Evolutionary conservation across 2,797 vertebrate genomes (phyloP).

Genomic region (Odontamblyopus lacepedii): DNA sequence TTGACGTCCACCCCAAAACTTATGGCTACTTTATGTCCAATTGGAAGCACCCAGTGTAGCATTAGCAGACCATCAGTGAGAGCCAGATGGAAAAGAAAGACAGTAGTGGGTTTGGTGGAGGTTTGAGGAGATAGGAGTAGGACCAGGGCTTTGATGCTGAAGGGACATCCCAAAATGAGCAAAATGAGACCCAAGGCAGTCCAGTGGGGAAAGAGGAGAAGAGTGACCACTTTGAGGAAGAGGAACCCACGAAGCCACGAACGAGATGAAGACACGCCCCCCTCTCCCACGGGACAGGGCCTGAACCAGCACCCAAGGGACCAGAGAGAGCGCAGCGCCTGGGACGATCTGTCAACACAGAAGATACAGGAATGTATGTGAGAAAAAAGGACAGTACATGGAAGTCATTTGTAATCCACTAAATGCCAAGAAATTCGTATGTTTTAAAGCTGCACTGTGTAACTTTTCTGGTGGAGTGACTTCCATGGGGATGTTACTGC

Average conservation of each 20-base stretch:
- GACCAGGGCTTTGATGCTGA: conserved; percentile 63
- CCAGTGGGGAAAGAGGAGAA: conserved; percentile 74
- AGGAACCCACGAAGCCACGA: conserved; percentile 75
- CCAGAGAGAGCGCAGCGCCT: conserved; percentile 17
- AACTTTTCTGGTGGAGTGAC: no score
- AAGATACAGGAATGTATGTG: no score
- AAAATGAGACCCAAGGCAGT: conserved; percentile 55
- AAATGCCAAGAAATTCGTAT: no score
- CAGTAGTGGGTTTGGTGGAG: conserved; percentile 78
- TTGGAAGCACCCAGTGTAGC: conserved; percentile 49
- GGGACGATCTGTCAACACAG: conserved; percentile 41
- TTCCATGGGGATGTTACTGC: no score
- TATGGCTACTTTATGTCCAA: conserved; percentile 3
- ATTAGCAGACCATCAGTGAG: conserved; percentile 65
- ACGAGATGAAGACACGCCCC: conserved; percentile 50
- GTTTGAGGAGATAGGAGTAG: conserved; percentile 72
- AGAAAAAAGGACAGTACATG: no score
- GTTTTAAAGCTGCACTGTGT: no score
- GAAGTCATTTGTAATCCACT: no score
- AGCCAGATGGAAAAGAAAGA: conserved; percentile 79
- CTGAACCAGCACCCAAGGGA: conserved; percentile 28
- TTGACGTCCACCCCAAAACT: conserved; percentile 1
- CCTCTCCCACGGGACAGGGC: conserved; percentile 21
- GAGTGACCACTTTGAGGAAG: conserved; percentile 78
- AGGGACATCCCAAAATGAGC: conserved; percentile 68